These are phyloP conservation scores for Ochlodes sylvanus DNA, from an alignment of 2,888 invertebrate species.

Conservation along the genomic window DNA sequence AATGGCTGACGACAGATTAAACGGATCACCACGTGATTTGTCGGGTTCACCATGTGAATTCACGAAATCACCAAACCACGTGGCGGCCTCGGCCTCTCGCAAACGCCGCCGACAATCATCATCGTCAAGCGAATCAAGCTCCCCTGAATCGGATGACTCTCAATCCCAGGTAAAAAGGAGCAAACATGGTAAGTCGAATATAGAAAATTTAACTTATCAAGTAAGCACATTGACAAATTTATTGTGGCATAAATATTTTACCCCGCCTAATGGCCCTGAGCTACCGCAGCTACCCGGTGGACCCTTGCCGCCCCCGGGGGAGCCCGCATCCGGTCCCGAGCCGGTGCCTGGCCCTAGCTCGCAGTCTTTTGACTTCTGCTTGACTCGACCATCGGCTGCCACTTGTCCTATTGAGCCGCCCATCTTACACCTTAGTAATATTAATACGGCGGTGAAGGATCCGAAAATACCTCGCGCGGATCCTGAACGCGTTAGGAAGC, in stretches of 20 bases:
- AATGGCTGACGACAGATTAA: not conserved
- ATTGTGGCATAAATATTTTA: conserved; percentile 1
- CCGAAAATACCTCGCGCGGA: conserved; percentile 22
- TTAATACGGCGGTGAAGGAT: conserved; percentile 14
- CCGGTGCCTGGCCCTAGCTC: conserved; percentile 5
- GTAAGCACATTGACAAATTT: not conserved
- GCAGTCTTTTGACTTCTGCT: not conserved
- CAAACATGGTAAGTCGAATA: conserved; percentile 18
- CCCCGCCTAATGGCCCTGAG: not conserved
- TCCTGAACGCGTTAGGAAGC: conserved; percentile 18
- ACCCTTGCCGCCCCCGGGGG: not conserved
- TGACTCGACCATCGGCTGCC: not conserved
- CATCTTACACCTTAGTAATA: not conserved
- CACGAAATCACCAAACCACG: not conserved
- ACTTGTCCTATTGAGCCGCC: not conserved
- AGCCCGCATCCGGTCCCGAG: not conserved
- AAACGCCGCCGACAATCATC: not conserved
- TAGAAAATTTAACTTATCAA: not conserved
- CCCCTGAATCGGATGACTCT: not conserved
- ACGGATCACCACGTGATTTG: not conserved
- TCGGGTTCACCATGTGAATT: not conserved
- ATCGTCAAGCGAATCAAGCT: not conserved
- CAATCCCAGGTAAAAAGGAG: conserved; percentile 19
- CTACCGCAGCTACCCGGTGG: not conserved
- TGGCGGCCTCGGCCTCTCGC: not conserved